Base-by-base conservation (phyloP, 1,140 invertebrate species). In the Pseudomyrmex sp. region DNA sequence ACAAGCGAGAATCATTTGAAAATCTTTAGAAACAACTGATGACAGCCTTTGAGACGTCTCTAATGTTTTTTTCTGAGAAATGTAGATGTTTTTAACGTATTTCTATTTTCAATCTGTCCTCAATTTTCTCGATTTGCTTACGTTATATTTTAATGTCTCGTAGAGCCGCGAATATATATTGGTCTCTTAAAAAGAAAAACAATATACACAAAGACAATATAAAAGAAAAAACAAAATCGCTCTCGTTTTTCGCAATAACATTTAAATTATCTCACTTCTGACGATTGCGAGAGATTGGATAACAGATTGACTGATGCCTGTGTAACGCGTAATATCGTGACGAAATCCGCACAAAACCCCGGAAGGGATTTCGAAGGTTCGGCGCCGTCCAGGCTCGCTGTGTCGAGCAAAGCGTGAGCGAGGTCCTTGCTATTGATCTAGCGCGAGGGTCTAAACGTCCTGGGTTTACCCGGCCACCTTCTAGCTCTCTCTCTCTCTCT, bases 381-480 rank as follows among this genome's bases (percentile, higher is more conserved):
- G 46, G 44, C 23, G 66, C 44, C 54, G 66, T 48, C 10, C 44
- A 80, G 46, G n/a, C 13, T 72, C 54, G 58, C 83, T 58, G 58
- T 74, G 83, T 69, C 66, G 18, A 83, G 72, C 18, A 18, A 83
- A 89, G 70, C 88, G 80, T 84, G 8, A 76, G 9, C 74, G 77
- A 35, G 35, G 84, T 89, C 77, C 89, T 90, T 88, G 80, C 85
- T 90, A 90, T 90, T 90, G 89, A 90, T 90, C 87, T 90, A 86
- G 82, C 20, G 35, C 69, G 63, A 54, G 65, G 83, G 82, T 90
- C 50, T 83, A 90, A 90, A 90, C 76, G 85, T 90, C 79, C 88
- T 89, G 88, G 83, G 88, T 89, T 90, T 88, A 84, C 88, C 85
- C 88, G 65, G 70, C 85, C 85, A 89, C 83, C 88, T 83, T 85